Percentiles rank a stretch among this genome's conserved stretches.
Conservation (phyloP, 2,888 invertebrate species). For the Ditula angustiorana region DNA sequence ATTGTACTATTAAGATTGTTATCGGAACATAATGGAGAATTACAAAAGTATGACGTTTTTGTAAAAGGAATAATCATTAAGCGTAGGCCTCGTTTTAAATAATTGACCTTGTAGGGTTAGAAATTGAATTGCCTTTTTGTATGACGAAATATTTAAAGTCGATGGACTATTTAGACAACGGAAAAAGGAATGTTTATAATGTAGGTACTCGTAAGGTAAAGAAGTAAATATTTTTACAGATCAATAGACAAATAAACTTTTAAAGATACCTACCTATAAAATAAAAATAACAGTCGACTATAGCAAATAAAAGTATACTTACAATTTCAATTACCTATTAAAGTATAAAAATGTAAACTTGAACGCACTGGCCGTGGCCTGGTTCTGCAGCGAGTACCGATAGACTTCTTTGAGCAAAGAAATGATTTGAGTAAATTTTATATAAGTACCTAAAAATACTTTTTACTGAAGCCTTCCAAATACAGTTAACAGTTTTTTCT, state of each 20-base stretch:
- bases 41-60: constrained; percentile 21
- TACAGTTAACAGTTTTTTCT: not conserved
- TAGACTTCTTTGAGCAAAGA: constrained; percentile 42
- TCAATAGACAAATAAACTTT: not conserved
- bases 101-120: not conserved
- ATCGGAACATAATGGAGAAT: constrained; percentile 28
- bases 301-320: constrained; percentile 23
- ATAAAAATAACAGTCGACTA: constrained; percentile 17
- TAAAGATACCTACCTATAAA: not conserved
- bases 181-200: not conserved
- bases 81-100: constrained; percentile 12
- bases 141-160: not conserved
- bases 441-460: not conserved
- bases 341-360: constrained; percentile 62
- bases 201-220: not conserved
- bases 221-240: not conserved
- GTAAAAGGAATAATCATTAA: not conserved
- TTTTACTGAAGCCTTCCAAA: not conserved
- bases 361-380: constrained; percentile 46
- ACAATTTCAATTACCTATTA: constrained; percentile 32
- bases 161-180: too few species aligned
- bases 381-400: constrained; percentile 59
- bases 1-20: constrained; percentile 36
- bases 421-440: constrained; percentile 1
- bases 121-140: not conserved